A percentile compares a stretch with the other conserved stretches of the same genome.
phyloP scores from a whole-genome alignment of 2,888 invertebrate species.

The Marasmarcha lunaedactyla region DNA sequence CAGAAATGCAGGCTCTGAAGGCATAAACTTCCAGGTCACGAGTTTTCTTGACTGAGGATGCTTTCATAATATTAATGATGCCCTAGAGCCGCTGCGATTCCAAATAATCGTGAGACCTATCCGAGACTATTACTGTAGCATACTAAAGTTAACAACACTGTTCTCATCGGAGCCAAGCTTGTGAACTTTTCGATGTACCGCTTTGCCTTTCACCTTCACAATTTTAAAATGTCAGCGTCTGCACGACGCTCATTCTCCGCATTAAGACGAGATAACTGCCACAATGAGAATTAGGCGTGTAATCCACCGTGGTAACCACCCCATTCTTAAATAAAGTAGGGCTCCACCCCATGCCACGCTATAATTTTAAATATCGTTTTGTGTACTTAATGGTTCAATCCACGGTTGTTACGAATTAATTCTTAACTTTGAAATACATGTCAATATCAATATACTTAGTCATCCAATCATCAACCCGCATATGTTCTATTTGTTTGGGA shows the following conservation, averaged over 20 bases:
- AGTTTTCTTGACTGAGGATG: too few species aligned
- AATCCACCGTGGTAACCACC: constrained; percentile 43
- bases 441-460: constrained; percentile 40
- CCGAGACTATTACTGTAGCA: too few species aligned
- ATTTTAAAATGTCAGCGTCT: constrained; percentile 25
- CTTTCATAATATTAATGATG: too few species aligned
- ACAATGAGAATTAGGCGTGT: constrained; percentile 48
- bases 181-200: too few species aligned
- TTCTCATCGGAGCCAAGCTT: too few species aligned
- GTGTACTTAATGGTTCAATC: constrained; percentile 8
- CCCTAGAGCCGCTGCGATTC: too few species aligned
- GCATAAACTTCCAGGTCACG: too few species aligned
- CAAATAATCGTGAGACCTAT: too few species aligned
- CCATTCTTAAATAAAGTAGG: constrained; percentile 30
- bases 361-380: constrained; percentile 28
- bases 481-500: constrained; percentile 40
- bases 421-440: constrained; percentile 14
- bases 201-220: constrained; percentile 26
- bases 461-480: constrained; percentile 53
- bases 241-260: constrained; percentile 33
- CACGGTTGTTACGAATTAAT: too few species aligned
- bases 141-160: too few species aligned
- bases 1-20: too few species aligned
- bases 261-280: constrained; percentile 51
- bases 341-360: constrained; percentile 28